A percentile compares a stretch with the other conserved stretches of the same genome.
These are phyloP conservation scores for Pegoplata infirma DNA, from an alignment of 2,888 invertebrate genomes.

Conservation along the genomic window DNA sequence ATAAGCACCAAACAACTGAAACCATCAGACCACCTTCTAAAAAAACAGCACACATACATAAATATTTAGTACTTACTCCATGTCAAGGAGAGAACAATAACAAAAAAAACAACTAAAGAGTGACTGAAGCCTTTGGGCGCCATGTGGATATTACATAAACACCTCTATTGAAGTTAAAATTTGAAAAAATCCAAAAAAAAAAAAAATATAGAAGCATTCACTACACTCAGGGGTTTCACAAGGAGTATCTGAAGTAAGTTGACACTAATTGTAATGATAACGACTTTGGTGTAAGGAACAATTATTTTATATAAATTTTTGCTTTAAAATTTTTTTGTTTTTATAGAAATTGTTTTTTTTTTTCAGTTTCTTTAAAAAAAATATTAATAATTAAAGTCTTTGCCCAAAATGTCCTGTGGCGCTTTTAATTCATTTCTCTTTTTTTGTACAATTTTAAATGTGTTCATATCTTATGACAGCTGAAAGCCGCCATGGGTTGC, in stretches of 20 bases:
- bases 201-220: conserved; percentile 1
- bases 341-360: too few relatives aligned
- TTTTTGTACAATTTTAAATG: conserved; percentile 29
- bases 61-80: conserved; percentile 44
- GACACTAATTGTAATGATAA: conserved; percentile 58
- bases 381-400: conserved; percentile 71
- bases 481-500: conserved; percentile 49
- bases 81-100: conserved; percentile 25
- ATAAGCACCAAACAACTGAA: conserved; percentile 61
- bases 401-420: conserved; percentile 64
- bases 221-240: conserved; percentile 24
- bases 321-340: conserved; percentile 31
- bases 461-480: conserved; percentile 53
- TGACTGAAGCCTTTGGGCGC: conserved; percentile 62
- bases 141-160: conserved; percentile 59
- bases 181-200: too few relatives aligned
- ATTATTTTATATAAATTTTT: neutral
- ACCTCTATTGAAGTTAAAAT: conserved; percentile 39
- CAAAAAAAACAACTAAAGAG: too few relatives aligned
- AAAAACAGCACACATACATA: conserved; percentile 26
- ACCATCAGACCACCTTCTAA: conserved; percentile 48
- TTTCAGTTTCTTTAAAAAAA: too few relatives aligned
- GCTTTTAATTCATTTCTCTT: conserved; percentile 54
- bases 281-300: conserved; percentile 35
- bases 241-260: conserved; percentile 49